Evolutionary conservation across 2,888 invertebrate species (phyloP).

Genomic region (Agonopterix heracliana): DNA sequence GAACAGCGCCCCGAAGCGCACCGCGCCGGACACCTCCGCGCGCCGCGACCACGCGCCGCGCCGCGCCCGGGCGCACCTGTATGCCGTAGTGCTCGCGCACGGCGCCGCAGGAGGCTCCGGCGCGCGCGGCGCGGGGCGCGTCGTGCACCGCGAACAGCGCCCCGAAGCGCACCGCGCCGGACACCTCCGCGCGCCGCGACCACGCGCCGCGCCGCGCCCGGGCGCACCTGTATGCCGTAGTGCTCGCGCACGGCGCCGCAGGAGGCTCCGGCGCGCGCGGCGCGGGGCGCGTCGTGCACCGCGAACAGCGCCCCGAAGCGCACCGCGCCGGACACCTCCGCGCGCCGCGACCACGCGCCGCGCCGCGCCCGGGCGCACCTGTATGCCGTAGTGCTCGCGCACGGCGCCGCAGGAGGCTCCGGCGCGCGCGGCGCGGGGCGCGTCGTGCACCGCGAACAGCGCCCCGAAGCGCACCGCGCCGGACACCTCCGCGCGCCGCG

Average conservation of each 20-base stretch:
- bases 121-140: conserved; percentile 41
- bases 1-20: too few relatives aligned
- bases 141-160: conserved; percentile 77
- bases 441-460: conserved; percentile 75
- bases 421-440: conserved; percentile 38
- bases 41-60: not conserved
- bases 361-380: not conserved
- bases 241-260: too few relatives aligned
- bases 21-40: conserved; percentile 1
- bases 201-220: conserved; percentile 42
- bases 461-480: conserved; percentile 77
- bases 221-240: too few relatives aligned
- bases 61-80: conserved; percentile 1
- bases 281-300: too few relatives aligned
- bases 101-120: conserved; percentile 31
- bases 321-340: conserved; percentile 1
- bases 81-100: conserved; percentile 86
- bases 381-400: conserved; percentile 84
- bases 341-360: too few relatives aligned
- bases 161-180: conserved; percentile 76
- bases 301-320: too few relatives aligned
- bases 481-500: conserved; percentile 64
- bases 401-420: conserved; percentile 51
- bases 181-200: conserved; percentile 60
- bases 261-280: too few relatives aligned